Percentiles rank a stretch among this genome's conserved stretches.
Evolutionary conservation across 2,797 vertebrate species (phyloP).

Genomic region (Bothrops alternatus): DNA sequence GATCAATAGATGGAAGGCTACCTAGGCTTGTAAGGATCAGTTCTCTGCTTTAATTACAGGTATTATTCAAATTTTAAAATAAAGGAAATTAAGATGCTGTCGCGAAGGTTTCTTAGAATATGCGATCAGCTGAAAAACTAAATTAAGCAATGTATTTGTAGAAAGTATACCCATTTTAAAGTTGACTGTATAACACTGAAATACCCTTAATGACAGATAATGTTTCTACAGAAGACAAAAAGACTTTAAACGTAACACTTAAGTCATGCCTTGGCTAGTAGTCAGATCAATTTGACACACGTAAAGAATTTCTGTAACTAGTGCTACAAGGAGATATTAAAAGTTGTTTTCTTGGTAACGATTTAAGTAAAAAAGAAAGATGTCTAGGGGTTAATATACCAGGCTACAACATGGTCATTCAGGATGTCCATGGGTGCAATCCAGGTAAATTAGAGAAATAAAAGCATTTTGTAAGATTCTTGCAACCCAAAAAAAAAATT

Average conservation of each 20-base stretch:
- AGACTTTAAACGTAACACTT: neutral
- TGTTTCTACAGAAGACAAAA: conserved; percentile 9
- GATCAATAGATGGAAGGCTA: conserved; percentile 81
- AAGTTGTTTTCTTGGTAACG: neutral
- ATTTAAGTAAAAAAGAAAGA: conserved; percentile 13
- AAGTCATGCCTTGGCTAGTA: neutral
- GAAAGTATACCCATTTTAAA: conserved; percentile 5
- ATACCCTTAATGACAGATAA: neutral
- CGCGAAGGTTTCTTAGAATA: conserved; percentile 27
- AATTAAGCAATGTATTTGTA: conserved; percentile 17
- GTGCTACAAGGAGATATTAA: conserved; percentile 21
- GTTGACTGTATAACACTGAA: neutral
- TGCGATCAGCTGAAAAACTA: conserved; percentile 52
- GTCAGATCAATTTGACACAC: neutral
- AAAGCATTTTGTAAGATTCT: neutral
- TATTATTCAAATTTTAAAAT: conserved; percentile 56
- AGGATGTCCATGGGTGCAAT: neutral
- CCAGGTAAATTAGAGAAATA: conserved; percentile 12
- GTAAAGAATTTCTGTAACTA: neutral
- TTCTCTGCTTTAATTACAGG: conserved; percentile 80
- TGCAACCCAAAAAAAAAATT: neutral
- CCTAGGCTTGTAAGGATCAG: conserved; percentile 69
- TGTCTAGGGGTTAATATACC: neutral
- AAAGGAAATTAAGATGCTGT: conserved; percentile 45
- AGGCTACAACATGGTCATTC: neutral